Base-by-base conservation (phyloP, 1,140 invertebrate genomes). In the Brachionus rubens region DNA sequence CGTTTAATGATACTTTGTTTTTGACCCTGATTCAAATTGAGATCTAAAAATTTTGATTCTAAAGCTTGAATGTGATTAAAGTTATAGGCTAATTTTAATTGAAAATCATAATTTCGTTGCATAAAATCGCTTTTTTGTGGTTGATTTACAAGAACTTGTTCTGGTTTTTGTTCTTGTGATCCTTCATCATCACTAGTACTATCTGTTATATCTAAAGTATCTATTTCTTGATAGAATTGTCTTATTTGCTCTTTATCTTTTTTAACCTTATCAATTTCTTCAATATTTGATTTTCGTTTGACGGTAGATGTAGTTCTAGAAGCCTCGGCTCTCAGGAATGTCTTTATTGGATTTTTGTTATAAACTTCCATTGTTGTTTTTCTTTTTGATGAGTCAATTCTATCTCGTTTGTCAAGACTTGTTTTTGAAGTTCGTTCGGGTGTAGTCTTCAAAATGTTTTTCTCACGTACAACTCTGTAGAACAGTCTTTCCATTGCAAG, bases 111-210 rank as follows among this genome's bases (percentile, higher is more conserved):
- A 5, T 65, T 65, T 43, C 40, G 40, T 43, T 43, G 19, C 43
- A 43, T 41, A 65, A 65, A 65, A 43, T 65, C 54, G 9, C 28
- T 33, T 59, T 59, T 59, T 36, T 59, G 54, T 19, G n/a, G 54
- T 16, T 14, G 6, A 2, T 36, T 21, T 59, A 9, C 33, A 9
- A 36, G 3, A 36, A 5, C 12, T 59, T 59, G 9, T 30, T 24
- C 24, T 3, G 6, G 10, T 28, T 54, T 26, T 54, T 54, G 28
- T 1, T 36, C 30, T n/a, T 40, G n/a, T 59, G 6, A 3, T 36
- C 36, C 30, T 16, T 59, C 54, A 5, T 59, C 54, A 16, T 59
- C 54, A 33, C 54, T 59, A 16, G 36, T 59, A 19, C 54, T 59
- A 40, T 59, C 30, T 14, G 54, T 36, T n/a, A 59, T 7, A 1